Base-by-base conservation (phyloP, 2,888 invertebrate genomes). In the Eilema griseolum region DNA sequence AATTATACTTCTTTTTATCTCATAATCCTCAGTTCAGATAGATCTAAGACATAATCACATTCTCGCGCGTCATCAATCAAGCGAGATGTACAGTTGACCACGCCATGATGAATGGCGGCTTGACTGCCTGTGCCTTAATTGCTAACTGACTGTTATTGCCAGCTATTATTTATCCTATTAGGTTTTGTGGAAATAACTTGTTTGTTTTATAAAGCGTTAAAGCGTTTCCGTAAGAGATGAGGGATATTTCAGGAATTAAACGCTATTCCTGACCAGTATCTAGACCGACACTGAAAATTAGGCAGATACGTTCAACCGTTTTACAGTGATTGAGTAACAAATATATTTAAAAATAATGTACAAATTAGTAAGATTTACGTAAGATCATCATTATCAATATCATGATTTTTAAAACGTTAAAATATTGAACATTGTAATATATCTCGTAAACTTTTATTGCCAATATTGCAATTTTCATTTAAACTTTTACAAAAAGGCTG, bases 401-500 rank as follows among this genome's bases (percentile, higher is more conserved):
- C n/a, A n/a, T n/a, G n/a, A n/a, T n/a, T n/a, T n/a, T n/a, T n/a
- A n/a, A n/a, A n/a, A n/a, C n/a, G n/a, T n/a, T n/a, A 20, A 20
- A 20, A 46, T 12, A 46, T 0, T 16, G 1, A 20, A 20, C n/a
- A 52, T 20, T 46, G 46, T 20, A 46, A 52, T 52, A 52, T n/a
- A 2, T 20, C n/a, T n/a, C 20, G 5, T 26, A 28, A 26, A 33
- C 20, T 31, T 66, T 46, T 16, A 23, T 20, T 23, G 57, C 26
- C 33, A 68, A 62, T 68, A 57, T 68, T 62, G 23, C 31, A 68
- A 33, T 57, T 20, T 5, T 11, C 33, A n/a, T 37, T 67, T 37
- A 37, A 37, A 41, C 61, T 69, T 63, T 70, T 78, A 82, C 78
- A 86, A 86, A 88, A 89, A 81, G 46, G 26, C 24, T 64, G 16